Percentiles rank a stretch among this genome's conserved stretches.
These are phyloP conservation scores for Ptilonorhynchus violaceus DNA, from an alignment of 2,113 vertebrate species.

Conservation along the genomic window DNA sequence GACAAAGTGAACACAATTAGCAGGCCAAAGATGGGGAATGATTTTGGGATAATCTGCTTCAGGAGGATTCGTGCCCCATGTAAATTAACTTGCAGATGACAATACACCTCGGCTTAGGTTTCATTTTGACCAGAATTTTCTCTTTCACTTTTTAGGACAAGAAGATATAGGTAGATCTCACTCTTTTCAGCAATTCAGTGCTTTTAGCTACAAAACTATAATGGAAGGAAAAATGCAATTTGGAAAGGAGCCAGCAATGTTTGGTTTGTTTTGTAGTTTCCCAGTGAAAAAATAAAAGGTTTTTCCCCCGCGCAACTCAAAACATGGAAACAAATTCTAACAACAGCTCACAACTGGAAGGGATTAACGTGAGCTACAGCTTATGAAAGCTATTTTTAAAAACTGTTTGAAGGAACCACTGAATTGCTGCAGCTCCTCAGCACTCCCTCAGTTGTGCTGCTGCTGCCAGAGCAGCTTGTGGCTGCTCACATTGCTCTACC, in stretches of 20 bases:
- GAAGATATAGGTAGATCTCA: not conserved
- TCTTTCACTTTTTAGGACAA: not conserved
- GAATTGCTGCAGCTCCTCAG: not conserved
- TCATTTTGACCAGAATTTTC: not conserved
- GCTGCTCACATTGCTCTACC: rapidly evolving
- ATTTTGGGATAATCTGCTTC: not conserved
- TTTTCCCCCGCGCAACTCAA: not conserved
- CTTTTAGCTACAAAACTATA: not conserved
- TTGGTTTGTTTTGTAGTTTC: not conserved
- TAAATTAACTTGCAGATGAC: not conserved
- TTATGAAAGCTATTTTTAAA: not conserved
- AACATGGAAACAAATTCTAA: not conserved
- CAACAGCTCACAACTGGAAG: not conserved
- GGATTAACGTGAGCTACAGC: not conserved
- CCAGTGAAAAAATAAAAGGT: not conserved
- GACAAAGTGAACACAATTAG: not conserved
- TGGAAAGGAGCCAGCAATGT: not conserved
- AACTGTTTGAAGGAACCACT: not conserved
- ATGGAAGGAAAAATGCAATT: not conserved
- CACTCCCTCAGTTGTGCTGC: rapidly evolving
- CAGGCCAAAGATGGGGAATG: not conserved
- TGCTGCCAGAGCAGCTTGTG: not conserved
- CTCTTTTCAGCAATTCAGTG: not conserved
- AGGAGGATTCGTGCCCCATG: not conserved
- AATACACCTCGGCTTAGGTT: not conserved